A percentile compares a stretch with the other conserved stretches of the same genome.
Conservation (phyloP, 2,113 vertebrate species). For the Apodemus speciosus region DNA sequence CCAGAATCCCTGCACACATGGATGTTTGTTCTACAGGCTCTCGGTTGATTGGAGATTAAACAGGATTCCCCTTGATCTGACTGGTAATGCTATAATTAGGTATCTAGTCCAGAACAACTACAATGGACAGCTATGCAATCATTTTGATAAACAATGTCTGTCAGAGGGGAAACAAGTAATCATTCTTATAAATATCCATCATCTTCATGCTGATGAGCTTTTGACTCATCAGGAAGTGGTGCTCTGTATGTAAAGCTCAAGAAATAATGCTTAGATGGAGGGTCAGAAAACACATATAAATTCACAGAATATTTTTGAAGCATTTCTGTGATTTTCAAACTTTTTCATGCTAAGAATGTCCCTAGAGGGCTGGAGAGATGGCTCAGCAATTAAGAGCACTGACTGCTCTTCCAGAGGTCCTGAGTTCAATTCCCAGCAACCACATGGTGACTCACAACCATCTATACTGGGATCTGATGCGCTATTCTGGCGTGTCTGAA, state of each 20-base stretch:
- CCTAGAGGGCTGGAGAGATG: not conserved
- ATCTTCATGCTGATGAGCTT: not conserved
- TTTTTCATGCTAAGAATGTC: not conserved
- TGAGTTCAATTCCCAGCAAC: too few species aligned
- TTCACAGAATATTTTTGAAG: not conserved
- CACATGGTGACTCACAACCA: too few species aligned
- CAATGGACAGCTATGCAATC: not conserved
- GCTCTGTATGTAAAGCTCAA: slow-evolving; percentile 2
- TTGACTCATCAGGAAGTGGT: not conserved
- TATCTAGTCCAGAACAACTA: not conserved
- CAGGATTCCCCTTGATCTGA: not conserved
- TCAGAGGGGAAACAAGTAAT: not conserved
- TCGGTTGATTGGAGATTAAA: not conserved
- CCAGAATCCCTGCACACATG: not conserved
- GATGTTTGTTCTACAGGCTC: not conserved
- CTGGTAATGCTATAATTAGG: not conserved
- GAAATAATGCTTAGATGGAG: slow-evolving; percentile 27
- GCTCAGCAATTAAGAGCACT: too few species aligned
- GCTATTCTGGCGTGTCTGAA: too few species aligned
- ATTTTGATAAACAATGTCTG: not conserved
- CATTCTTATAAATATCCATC: not conserved
- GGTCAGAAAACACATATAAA: not conserved
- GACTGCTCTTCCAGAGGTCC: too few species aligned
- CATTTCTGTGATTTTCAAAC: not conserved
- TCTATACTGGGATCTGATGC: too few species aligned